These are phyloP conservation scores for Philereme vetulata DNA, from an alignment of 2,888 invertebrate genomes.

Conservation along the genomic window DNA sequence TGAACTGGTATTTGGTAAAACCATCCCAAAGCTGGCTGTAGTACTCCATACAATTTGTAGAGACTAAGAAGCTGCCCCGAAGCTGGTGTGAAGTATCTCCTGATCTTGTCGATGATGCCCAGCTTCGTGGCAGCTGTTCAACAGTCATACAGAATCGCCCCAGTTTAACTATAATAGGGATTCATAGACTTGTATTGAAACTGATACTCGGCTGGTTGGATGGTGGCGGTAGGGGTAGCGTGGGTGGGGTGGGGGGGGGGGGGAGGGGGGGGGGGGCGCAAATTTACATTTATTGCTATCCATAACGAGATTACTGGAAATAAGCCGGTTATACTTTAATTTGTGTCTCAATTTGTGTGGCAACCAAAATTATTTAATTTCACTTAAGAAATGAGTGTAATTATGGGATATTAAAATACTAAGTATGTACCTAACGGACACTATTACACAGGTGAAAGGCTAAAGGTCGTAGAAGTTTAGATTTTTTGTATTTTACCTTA, in stretches of 20 bases:
- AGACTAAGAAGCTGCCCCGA: too few species aligned
- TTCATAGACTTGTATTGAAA: slow-evolving; percentile 22
- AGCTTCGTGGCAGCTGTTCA: too few species aligned
- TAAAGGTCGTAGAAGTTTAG: too few species aligned
- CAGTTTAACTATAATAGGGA: not conserved
- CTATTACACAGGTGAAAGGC: too few species aligned
- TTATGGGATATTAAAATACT: not conserved
- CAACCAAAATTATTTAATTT: slow-evolving; percentile 1
- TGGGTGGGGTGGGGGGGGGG: slow-evolving; percentile 7
- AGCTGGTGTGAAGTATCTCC: too few species aligned
- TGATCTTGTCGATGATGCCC: too few species aligned
- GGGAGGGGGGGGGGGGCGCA: slow-evolving; percentile 7
- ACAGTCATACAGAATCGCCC: too few species aligned
- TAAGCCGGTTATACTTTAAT: slow-evolving; percentile 33
- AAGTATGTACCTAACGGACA: not conserved
- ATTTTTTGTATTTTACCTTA: too few species aligned
- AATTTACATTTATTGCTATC: slow-evolving; percentile 47
- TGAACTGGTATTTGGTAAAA: too few species aligned
- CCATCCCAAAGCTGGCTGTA: too few species aligned
- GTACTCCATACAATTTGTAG: too few species aligned
- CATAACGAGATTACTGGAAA: slow-evolving; percentile 42
- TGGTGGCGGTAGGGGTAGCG: slow-evolving; percentile 16
- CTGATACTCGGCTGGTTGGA: slow-evolving; percentile 39
- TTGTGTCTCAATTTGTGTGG: slow-evolving; percentile 21
- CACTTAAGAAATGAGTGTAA: not conserved